A percentile compares a stretch with the other conserved stretches of the same genome.
phyloP scores from a whole-genome alignment of 2,888 invertebrate species.

The Drosophila yooni region DNA sequence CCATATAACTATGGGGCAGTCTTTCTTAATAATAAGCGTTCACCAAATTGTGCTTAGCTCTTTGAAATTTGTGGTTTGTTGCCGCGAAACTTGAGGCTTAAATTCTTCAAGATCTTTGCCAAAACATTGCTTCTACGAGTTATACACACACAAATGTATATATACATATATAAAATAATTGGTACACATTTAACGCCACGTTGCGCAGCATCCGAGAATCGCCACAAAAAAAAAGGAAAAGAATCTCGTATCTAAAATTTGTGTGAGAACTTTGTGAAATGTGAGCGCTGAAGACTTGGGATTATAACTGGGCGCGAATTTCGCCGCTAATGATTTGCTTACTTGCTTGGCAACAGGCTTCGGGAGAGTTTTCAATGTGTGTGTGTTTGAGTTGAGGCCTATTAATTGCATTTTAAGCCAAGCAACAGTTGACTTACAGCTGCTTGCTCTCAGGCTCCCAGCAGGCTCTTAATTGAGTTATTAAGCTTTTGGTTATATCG shows the following conservation, averaged over 20 bases:
- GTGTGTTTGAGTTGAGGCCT: slow-evolving; percentile 27
- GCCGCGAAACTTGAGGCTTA: slow-evolving; percentile 71
- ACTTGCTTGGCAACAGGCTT: slow-evolving; percentile 66
- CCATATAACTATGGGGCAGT: slow-evolving; percentile 68
- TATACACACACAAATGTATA: slow-evolving; percentile 22
- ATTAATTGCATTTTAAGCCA: slow-evolving; percentile 67
- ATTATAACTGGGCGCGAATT: slow-evolving; percentile 73
- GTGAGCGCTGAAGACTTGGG: slow-evolving; percentile 37
- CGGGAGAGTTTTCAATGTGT: slow-evolving; percentile 5
- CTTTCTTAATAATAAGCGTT: slow-evolving; percentile 59
- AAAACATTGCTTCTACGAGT: slow-evolving; percentile 38
- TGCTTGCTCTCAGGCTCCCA: slow-evolving; percentile 23
- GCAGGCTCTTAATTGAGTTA: slow-evolving; percentile 67
- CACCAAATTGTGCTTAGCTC: slow-evolving; percentile 71
- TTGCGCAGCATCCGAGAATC: slow-evolving; percentile 49
- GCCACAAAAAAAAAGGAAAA: slow-evolving; percentile 3
- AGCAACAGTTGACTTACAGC: slow-evolving; percentile 28
- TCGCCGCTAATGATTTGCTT: slow-evolving; percentile 74
- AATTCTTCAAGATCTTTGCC: slow-evolving; percentile 60
- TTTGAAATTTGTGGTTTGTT: slow-evolving; percentile 51
- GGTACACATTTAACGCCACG: slow-evolving; percentile 73
- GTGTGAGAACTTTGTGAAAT: slow-evolving; percentile 70
- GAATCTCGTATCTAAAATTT: slow-evolving; percentile 59
- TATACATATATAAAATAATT: slow-evolving; percentile 49
- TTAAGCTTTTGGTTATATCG: slow-evolving; percentile 46